Percentiles rank a stretch among this genome's conserved stretches.
Evolutionary conservation across 2,113 vertebrate species (phyloP).

Genomic region (Heptranchias perlo): DNA sequence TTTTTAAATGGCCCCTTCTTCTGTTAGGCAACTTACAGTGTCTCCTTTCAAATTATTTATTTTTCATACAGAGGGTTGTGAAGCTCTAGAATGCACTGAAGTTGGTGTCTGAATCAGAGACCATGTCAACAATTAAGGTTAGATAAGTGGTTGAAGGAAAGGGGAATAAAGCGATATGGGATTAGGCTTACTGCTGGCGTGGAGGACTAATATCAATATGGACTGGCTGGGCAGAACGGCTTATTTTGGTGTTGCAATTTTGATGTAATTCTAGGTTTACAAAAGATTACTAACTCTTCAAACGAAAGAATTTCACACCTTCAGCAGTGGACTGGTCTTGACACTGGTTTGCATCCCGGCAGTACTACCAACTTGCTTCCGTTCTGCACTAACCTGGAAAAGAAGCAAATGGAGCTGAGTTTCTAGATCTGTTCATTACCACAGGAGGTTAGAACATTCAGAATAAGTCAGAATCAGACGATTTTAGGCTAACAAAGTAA

Average conservation of each 20-base stretch:
- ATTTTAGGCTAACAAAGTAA: not conserved
- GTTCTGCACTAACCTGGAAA: conserved; percentile 73
- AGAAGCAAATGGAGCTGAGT: not conserved
- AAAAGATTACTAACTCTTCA: not conserved
- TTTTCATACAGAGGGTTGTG: not conserved
- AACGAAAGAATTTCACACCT: conserved; percentile 56
- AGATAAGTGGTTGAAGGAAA: not conserved
- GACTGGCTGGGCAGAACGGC: not conserved
- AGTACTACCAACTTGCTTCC: conserved; percentile 75
- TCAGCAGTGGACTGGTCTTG: conserved; percentile 75
- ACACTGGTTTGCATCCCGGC: conserved; percentile 88
- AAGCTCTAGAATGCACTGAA: not conserved
- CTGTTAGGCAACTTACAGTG: not conserved
- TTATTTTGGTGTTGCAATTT: not conserved
- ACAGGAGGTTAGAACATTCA: not conserved
- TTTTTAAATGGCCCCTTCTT: not conserved
- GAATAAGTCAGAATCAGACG: not conserved
- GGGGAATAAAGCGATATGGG: not conserved
- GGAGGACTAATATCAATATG: not conserved
- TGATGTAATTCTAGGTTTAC: not conserved
- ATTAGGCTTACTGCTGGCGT: not conserved
- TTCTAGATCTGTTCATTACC: not conserved
- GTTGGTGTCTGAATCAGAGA: not conserved
- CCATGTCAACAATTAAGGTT: not conserved
- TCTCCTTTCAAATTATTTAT: not conserved